Base-by-base conservation (phyloP, 2,113 vertebrate genomes). In the Triplophysa tibetana region DNA sequence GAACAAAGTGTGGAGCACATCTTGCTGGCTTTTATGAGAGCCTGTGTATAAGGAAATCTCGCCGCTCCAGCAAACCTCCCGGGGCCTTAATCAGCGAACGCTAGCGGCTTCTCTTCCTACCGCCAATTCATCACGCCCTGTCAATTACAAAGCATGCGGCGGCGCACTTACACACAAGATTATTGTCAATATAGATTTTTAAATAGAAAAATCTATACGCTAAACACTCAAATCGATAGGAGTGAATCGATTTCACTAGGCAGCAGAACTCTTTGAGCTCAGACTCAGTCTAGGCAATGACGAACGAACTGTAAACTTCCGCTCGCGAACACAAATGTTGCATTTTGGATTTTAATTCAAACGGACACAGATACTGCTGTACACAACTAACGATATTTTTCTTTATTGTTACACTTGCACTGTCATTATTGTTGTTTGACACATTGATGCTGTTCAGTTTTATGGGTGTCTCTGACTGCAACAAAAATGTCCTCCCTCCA, bases 201-300 rank as follows among this genome's bases (percentile, higher is more conserved):
- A 92, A 92, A 92, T 92, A 91, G 91, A 91, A 92, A 93, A 92
- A 92, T 93, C 93, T 76, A 93, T 93, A 88, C 86, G 82, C 90
- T 93, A 92, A 93, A 92, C 91, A 92, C 90, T 86, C 86, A 86
- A 88, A 88, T 93, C 91, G 88, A 93, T 91, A 89, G 79, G 84
- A 84, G 84, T 84, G 86, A 88, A 92, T 91, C 90, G 88, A 91
- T 92, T 88, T 86, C 87, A 87, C 86, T 80, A 86, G 89, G 86
- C 75, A 52, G 75, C 62, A 66, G 52, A 77, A 63, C 83, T 88
- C 80, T 77, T 70, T 69, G 75, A 83, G 84, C 86, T 82, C 87
- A 81, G 75, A 74, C 66, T 81, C 63, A 54, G 24, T 54, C 43
- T 33, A 33, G 45, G 24, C 26, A 77, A n/a, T 21, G 75, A 65